Evolutionary conservation across 2,113 vertebrate genomes (phyloP).

Genomic region (Jacana jacana): DNA sequence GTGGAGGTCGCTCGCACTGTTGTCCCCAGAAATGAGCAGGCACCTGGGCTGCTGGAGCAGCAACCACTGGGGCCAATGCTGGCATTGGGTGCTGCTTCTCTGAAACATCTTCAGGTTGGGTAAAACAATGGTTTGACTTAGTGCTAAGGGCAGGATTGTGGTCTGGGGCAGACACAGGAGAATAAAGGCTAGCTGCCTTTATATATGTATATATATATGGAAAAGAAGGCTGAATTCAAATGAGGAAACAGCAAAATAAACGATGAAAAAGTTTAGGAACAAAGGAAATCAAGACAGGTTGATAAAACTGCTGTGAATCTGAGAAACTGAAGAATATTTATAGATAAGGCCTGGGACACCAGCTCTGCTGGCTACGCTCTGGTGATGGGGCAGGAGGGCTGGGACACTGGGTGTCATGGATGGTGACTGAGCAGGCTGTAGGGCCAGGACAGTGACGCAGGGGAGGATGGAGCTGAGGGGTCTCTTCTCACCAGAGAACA

Average conservation of each 20-base stretch:
- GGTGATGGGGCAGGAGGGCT: neutral
- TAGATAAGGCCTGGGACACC: neutral
- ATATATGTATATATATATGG: too few species aligned
- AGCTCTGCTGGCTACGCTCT: neutral
- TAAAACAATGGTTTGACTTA: neutral
- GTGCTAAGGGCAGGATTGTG: neutral
- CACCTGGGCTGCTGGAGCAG: neutral
- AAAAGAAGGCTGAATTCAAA: neutral
- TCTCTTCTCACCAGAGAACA: neutral
- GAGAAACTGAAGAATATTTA: neutral
- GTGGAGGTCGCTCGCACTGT: accelerated
- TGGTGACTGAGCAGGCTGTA: neutral
- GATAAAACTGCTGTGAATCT: neutral
- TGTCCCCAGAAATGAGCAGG: neutral
- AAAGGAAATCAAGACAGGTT: neutral
- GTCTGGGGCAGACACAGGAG: neutral
- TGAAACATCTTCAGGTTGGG: neutral
- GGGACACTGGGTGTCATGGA: neutral
- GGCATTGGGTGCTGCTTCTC: neutral
- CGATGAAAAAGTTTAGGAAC: neutral
- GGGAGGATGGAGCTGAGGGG: neutral
- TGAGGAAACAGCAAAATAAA: neutral
- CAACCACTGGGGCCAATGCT: neutral
- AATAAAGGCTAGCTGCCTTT: neutral
- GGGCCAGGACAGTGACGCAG: too few species aligned